Evolutionary conservation across 1,140 invertebrate genomes (phyloP), one percentile per base, ranked within the genome.

Genomic region (Drosophila quadrilineata): DNA sequence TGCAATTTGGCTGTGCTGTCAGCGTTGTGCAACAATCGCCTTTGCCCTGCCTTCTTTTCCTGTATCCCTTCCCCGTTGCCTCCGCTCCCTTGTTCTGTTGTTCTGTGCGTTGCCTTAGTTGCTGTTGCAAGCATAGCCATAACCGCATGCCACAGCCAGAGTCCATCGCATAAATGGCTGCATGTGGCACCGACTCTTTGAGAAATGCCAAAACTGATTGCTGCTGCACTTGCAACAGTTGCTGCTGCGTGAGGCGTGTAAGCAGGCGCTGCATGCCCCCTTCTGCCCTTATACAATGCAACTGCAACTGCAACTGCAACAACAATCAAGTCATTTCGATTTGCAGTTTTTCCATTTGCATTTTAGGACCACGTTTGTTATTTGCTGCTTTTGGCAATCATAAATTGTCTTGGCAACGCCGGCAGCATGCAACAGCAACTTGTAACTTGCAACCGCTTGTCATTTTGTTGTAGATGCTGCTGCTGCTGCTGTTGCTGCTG

Each of bases 381-480:
- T n/a, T n/a, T n/a, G n/a, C n/a, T n/a, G n/a, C n/a, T n/a, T n/a
- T 48, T 49, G 38, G 31, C 31, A 58, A 64, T 58, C 60, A 48
- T 64, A 64, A 64, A 64, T 64, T n/a, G 38, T 64, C 2, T 29
- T 24, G 36, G 14, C 59, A 45, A 1, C 22, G 35, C 16, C 46
- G 52, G 2, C 35, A 57, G 6, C 12, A 17, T 36, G n/a, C 35
- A 50, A 33, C 29, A 45, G 29, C 50, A 73, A 24, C 59, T 31
- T 29, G 29, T 17, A 75, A 24, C 50, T 22, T 38, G 43, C 62
- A 54, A 65, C 35, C 48, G 57, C 69, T 73, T 54, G 68, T 69
- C 52, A 68, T 62, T 74, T 58, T 52, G 57, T 38, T 56, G 58
- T 35, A 48, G n/a, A n/a, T n/a, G n/a, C n/a, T n/a, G n/a, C n/a